These are phyloP conservation scores for Dasypogon diadema DNA, from an alignment of 2,888 invertebrate species.

Conservation along the genomic window DNA sequence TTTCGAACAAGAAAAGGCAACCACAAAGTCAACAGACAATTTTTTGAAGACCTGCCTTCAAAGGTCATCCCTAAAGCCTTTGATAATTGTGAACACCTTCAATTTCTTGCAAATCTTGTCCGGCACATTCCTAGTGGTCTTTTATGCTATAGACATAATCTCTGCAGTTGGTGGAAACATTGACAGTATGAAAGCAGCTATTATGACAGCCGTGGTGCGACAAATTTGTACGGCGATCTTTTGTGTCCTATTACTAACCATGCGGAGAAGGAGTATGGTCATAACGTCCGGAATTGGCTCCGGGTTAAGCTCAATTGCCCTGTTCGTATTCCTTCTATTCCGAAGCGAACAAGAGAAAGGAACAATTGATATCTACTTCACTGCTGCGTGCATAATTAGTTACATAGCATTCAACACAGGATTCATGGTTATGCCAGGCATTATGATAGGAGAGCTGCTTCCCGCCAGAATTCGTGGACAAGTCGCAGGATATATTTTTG, in stretches of 20 bases:
- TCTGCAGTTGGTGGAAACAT: constrained; percentile 71
- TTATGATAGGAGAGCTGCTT: constrained; percentile 81
- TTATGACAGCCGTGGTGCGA: constrained; percentile 77
- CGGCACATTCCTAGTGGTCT: constrained; percentile 82
- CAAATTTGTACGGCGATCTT: constrained; percentile 76
- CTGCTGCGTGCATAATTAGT: constrained; percentile 71
- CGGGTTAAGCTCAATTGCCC: constrained; percentile 73
- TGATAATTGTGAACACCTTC: constrained; percentile 79
- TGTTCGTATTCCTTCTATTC: constrained; percentile 71
- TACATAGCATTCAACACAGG: constrained; percentile 83
- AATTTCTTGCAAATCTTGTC: constrained; percentile 80
- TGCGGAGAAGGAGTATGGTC: constrained; percentile 76
- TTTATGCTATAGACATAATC: constrained; percentile 82
- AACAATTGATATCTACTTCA: constrained; percentile 65
- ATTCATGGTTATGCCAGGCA: constrained; percentile 79
- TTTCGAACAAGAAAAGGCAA: constrained; percentile 71
- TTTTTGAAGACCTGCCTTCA: constrained; percentile 72
- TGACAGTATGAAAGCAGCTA: constrained; percentile 73
- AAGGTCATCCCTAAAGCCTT: constrained; percentile 77
- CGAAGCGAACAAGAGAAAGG: constrained; percentile 61
- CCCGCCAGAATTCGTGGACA: constrained; percentile 80
- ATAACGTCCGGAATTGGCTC: constrained; percentile 78
- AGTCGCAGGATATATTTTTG: constrained; percentile 80
- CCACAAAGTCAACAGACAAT: constrained; percentile 65
- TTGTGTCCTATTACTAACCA: constrained; percentile 74